phyloP scores from a whole-genome alignment of 2,797 vertebrate species.

The Emys orbicularis region DNA sequence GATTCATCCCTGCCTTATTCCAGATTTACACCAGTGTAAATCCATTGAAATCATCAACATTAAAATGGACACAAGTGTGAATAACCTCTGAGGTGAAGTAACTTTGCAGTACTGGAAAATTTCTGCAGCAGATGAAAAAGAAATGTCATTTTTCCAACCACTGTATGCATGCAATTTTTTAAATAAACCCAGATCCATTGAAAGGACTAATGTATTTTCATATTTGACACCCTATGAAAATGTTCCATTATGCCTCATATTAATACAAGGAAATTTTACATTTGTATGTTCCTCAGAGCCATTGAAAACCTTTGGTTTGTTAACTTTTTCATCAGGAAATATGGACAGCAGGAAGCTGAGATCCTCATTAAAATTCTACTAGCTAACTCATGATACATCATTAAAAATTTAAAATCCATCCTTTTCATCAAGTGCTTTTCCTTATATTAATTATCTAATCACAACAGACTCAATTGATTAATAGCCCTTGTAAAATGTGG shows the following conservation, averaged over 20 bases:
- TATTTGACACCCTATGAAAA: conserved; percentile 28
- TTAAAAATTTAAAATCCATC: conserved; percentile 74
- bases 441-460: conserved; percentile 78
- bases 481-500: conserved; percentile 53
- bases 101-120: neutral
- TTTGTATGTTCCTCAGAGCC: conserved; percentile 27
- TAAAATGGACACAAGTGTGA: neutral
- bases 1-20: neutral
- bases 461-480: conserved; percentile 69
- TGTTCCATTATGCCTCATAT: conserved; percentile 24
- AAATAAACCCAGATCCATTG: neutral
- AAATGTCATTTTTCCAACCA: neutral
- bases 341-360: conserved; percentile 27
- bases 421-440: conserved; percentile 68
- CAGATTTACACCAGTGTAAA: neutral
- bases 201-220: conserved; percentile 14
- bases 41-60: conserved; percentile 28
- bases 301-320: neutral
- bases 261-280: conserved; percentile 38
- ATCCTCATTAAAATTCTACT: conserved; percentile 65
- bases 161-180: neutral
- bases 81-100: neutral
- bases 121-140: conserved; percentile 29
- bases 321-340: conserved; percentile 51
- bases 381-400: conserved; percentile 63